A percentile compares a stretch with the other conserved stretches of the same genome.
These are phyloP conservation scores for Drosophila sordidula DNA, from an alignment of 2,888 invertebrate genomes.

Conservation along the genomic window DNA sequence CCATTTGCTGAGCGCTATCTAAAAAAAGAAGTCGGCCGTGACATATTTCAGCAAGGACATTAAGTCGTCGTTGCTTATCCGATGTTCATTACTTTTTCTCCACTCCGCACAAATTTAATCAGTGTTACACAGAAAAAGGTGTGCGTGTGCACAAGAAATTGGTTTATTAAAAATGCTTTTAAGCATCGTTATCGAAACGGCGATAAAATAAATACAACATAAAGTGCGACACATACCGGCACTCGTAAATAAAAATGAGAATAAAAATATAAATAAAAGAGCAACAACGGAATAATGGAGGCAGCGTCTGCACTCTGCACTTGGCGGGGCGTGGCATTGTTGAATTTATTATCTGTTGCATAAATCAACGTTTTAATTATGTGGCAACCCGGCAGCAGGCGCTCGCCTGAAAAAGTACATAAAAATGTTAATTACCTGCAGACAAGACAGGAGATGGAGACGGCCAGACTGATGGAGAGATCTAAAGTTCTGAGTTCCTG, in stretches of 20 bases:
- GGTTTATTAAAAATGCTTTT: constrained; percentile 57
- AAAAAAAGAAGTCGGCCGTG: background rate
- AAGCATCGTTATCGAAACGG: constrained; percentile 52
- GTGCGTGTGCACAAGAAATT: constrained; percentile 37
- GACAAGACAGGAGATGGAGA: constrained; percentile 19
- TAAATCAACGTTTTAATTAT: constrained; percentile 76
- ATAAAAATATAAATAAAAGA: constrained; percentile 14
- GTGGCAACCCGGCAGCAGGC: constrained; percentile 46
- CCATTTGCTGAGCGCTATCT: constrained; percentile 10
- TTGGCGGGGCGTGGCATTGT: constrained; percentile 37
- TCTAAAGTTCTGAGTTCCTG: constrained; percentile 14
- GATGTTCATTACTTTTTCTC: constrained; percentile 29
- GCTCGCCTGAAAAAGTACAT: constrained; percentile 58
- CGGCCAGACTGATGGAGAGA: background rate
- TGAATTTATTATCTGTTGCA: constrained; percentile 65
- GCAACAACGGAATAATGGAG: constrained; percentile 9
- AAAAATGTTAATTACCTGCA: constrained; percentile 76
- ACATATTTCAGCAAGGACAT: constrained; percentile 25
- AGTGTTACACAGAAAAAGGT: constrained; percentile 15
- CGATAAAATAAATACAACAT: constrained; percentile 48
- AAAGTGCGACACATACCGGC: constrained; percentile 20
- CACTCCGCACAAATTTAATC: constrained; percentile 20
- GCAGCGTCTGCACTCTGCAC: constrained; percentile 19
- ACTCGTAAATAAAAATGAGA: constrained; percentile 35
- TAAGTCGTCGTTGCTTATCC: constrained; percentile 20